These are phyloP conservation scores for Enteromius fasciolatus DNA, from an alignment of 2,797 vertebrate genomes.

Conservation along the genomic window DNA sequence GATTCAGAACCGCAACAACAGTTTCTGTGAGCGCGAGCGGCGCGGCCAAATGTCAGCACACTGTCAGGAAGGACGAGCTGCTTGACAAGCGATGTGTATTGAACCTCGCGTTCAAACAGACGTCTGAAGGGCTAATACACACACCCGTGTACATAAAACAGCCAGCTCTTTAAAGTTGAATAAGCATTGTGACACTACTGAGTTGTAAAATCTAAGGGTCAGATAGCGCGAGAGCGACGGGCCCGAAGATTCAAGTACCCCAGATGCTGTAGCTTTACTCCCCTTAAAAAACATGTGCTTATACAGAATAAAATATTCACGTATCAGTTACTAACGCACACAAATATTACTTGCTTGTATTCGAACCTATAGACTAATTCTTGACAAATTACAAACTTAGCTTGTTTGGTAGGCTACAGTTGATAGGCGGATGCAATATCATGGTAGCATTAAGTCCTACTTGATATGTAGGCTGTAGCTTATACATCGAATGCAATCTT, in stretches of 20 bases:
- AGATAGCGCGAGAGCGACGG: slow-evolving; percentile 68
- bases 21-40: slow-evolving; percentile 20
- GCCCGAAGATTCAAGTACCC: slow-evolving; percentile 33
- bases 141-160: slow-evolving; percentile 79
- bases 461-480: background rate
- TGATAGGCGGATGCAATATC: background rate
- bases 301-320: background rate
- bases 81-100: slow-evolving; percentile 80
- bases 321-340: background rate
- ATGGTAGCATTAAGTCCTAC: background rate
- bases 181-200: slow-evolving; percentile 78
- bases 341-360: background rate
- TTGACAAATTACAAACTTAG: background rate
- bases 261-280: background rate
- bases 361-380: background rate
- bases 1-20: background rate
- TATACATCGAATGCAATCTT: background rate
- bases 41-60: slow-evolving; percentile 73
- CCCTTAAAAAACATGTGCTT: background rate
- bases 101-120: slow-evolving; percentile 70
- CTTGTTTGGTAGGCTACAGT: background rate
- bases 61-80: slow-evolving; percentile 49
- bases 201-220: slow-evolving; percentile 73
- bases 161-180: slow-evolving; percentile 78
- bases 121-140: slow-evolving; percentile 83